phyloP scores from a whole-genome alignment of 2,888 invertebrate genomes.

The Acronicta psi region DNA sequence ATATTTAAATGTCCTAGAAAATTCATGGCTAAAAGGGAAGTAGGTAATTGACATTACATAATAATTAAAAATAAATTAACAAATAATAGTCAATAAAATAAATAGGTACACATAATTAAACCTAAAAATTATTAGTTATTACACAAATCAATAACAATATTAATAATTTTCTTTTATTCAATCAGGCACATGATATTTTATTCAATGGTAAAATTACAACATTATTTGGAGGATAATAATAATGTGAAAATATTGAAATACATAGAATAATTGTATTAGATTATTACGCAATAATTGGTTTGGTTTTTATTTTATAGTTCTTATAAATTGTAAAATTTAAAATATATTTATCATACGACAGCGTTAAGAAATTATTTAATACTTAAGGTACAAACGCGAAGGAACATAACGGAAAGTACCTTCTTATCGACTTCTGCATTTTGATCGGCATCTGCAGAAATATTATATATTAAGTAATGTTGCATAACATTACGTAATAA shows the following conservation, averaged over 20 bases:
- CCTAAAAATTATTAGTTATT: slow-evolving; percentile 42
- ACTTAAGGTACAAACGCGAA: not conserved
- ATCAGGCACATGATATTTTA: slow-evolving; percentile 57
- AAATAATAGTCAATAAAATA: slow-evolving; percentile 52
- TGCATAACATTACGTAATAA: too few species aligned
- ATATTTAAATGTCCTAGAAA: slow-evolving; percentile 30
- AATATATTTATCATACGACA: slow-evolving; percentile 26
- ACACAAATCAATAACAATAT: slow-evolving; percentile 54
- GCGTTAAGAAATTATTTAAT: too few species aligned
- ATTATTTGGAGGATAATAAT: slow-evolving; percentile 33
- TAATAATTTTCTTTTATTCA: slow-evolving; percentile 39
- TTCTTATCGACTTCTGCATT: too few species aligned
- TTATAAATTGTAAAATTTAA: slow-evolving; percentile 3
- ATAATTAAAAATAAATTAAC: slow-evolving; percentile 51
- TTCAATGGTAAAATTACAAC: slow-evolving; percentile 51
- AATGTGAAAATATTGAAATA: slow-evolving; percentile 9
- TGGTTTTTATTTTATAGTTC: slow-evolving; percentile 1
- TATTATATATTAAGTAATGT: too few species aligned
- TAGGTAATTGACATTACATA: slow-evolving; percentile 32
- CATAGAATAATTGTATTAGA: slow-evolving; percentile 3
- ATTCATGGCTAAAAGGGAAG: slow-evolving; percentile 25
- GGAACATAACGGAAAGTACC: slow-evolving; percentile 6
- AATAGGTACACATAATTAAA: slow-evolving; percentile 49
- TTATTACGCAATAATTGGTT: slow-evolving; percentile 1
- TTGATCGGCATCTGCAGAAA: slow-evolving; percentile 21